Evolutionary conservation across 2,888 invertebrate species (phyloP), one percentile per base, ranked within the genome.

Genomic region (Griposia aprilina): DNA sequence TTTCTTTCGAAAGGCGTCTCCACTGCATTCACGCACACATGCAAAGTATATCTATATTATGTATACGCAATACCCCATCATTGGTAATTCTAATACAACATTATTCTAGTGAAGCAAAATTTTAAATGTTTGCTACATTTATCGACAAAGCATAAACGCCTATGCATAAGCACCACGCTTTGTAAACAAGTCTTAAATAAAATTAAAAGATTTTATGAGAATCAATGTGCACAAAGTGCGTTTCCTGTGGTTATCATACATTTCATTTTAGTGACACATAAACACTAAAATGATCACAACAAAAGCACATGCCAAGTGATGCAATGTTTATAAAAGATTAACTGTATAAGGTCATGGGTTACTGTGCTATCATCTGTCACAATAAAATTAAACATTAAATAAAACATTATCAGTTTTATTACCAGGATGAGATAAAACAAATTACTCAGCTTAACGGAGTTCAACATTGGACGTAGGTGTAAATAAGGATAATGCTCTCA

Each of bases 291-390:
- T 66, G 52, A 76, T 76, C 36, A 52, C 55, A 73, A 76, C 84
- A 67, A 59, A 30, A 1, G 62, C 80, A 72, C 75, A 57, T 76
- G 48, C 57, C 17, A 26, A n/a, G 11, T 76, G 66, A 80, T 30
- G 62, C 57, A 41, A 55, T 84, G 69, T 80, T 76, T 76, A 71
- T 17, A 66, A 23, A 78, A 72, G 69, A 72, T 80, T 65, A 65
- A 62, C 60, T 65, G 26, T 75, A 52, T 59, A 60, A 30, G 45
- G 65, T 26, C 63, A n/a, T 15, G 41, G 36, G 50, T 59, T 66
- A 59, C 11, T 36, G 52, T 26, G 17, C 23, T 67, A 70, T 77
- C 41, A 60, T 48, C 15, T 52, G 23, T n/a, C 57, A 67, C 66
- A 70, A 52, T 78, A n/a, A 11, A 45, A 67, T 62, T 45, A 20